Conservation (phyloP, 2,888 invertebrate species). For the Piscicola geometra region DNA sequence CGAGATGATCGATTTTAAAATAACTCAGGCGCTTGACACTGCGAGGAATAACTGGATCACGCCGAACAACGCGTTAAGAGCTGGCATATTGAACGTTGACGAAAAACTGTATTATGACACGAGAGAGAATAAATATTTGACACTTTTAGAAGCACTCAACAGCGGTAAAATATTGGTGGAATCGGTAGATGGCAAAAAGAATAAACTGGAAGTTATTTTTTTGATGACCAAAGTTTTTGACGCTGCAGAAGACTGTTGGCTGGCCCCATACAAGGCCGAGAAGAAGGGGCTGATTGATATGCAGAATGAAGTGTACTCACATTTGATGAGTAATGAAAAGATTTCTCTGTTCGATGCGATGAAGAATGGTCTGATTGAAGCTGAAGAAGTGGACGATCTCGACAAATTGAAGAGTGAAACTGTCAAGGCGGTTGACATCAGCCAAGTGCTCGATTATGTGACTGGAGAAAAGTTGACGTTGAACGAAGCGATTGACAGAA, state of each 20-base stretch:
- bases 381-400: constrained; percentile 67
- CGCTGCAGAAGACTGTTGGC: constrained; percentile 63
- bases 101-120: constrained; percentile 57
- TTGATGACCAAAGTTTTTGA: constrained; percentile 62
- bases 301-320: constrained; percentile 56
- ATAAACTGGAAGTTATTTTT: constrained; percentile 26
- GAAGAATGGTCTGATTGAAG: constrained; percentile 72
- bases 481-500: constrained; percentile 64
- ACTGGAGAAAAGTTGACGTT: constrained; percentile 78
- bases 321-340: constrained; percentile 52
- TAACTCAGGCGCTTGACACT: constrained; percentile 54
- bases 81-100: constrained; percentile 39
- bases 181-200: background rate
- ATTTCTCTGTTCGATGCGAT: constrained; percentile 73
- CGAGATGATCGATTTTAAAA: constrained; percentile 41
- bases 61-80: constrained; percentile 63
- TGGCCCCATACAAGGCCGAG: constrained; percentile 57
- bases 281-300: constrained; percentile 56
- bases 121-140: constrained; percentile 76
- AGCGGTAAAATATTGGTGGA: constrained; percentile 38
- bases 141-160: constrained; percentile 58
- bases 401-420: constrained; percentile 64
- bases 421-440: constrained; percentile 44
- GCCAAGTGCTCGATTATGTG: constrained; percentile 54
- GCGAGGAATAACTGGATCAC: constrained; percentile 54